Evolutionary conservation across 2,888 invertebrate species (phyloP).

Genomic region (Conistra vaccinii): DNA sequence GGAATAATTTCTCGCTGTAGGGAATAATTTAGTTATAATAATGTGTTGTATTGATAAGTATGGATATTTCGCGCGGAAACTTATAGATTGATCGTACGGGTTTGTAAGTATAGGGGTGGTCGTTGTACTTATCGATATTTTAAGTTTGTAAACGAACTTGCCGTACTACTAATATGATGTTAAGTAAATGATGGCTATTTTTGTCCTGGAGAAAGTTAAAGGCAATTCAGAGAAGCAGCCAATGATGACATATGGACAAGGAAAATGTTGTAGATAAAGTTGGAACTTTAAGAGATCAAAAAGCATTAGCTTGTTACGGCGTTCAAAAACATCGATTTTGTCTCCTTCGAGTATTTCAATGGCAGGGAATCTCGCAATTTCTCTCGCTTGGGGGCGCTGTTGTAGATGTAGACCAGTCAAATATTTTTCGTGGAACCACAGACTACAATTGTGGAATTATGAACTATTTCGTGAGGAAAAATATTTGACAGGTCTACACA

Average conservation of each 20-base stretch:
- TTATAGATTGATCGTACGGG: conserved; percentile 22
- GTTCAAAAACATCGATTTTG: neutral
- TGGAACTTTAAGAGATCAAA: neutral
- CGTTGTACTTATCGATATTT: conserved; percentile 3
- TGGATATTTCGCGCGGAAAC: conserved; percentile 23
- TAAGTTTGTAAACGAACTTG: neutral
- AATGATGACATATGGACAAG: neutral
- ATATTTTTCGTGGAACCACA: too few relatives aligned
- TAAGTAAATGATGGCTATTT: neutral
- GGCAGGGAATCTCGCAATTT: too few relatives aligned
- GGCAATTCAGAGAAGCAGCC: neutral
- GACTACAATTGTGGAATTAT: too few relatives aligned
- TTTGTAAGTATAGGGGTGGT: conserved; percentile 12
- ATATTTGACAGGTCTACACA: too few relatives aligned
- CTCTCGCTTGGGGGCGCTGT: too few relatives aligned
- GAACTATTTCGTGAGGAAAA: too few relatives aligned
- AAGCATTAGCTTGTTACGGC: neutral
- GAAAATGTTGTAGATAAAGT: neutral
- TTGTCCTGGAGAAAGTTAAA: neutral
- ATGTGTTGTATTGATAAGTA: conserved; percentile 43
- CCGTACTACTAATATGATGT: neutral
- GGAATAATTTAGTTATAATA: conserved; percentile 56
- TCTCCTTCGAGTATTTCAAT: neutral
- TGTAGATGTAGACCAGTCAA: too few relatives aligned
- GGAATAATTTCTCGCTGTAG: conserved; percentile 47